A percentile compares a stretch with the other conserved stretches of the same genome.
These are phyloP conservation scores for Dynastes maya DNA, from an alignment of 2,888 invertebrate genomes.

Conservation along the genomic window DNA sequence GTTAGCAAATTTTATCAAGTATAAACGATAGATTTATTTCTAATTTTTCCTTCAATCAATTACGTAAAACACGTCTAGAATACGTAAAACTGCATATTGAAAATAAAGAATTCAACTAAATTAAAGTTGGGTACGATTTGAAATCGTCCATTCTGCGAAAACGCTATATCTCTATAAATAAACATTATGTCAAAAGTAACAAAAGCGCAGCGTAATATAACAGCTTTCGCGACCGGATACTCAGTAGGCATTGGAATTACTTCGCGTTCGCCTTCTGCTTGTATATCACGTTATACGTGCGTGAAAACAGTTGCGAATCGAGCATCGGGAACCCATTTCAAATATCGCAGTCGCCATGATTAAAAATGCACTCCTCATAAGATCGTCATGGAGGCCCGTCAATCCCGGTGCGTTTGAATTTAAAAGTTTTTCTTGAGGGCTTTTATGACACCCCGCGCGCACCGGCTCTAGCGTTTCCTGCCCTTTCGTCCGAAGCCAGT, in stretches of 20 bases:
- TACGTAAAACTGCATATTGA: not conserved
- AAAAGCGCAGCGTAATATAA: not conserved
- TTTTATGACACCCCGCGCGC: constrained; percentile 44
- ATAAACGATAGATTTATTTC: too few species aligned
- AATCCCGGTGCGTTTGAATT: constrained; percentile 57
- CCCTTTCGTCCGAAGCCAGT: constrained; percentile 54
- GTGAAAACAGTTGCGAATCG: constrained; percentile 36
- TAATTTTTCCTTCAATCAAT: too few species aligned
- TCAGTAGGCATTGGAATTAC: constrained; percentile 44
- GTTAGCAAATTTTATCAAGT: too few species aligned
- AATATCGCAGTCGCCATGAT: constrained; percentile 47
- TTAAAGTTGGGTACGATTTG: too few species aligned
- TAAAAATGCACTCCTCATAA: constrained; percentile 49
- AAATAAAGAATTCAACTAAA: not conserved
- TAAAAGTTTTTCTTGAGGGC: constrained; percentile 58
- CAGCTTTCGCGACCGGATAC: constrained; percentile 15
- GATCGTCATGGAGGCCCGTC: constrained; percentile 64
- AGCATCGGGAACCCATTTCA: constrained; percentile 44
- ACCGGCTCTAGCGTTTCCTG: constrained; percentile 45
- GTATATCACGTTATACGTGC: not conserved
- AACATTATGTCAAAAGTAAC: not conserved
- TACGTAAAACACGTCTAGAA: too few species aligned
- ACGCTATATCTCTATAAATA: constrained; percentile 37
- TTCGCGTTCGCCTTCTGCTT: not conserved
- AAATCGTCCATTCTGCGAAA: not conserved